Evolutionary conservation across 2,888 invertebrate genomes (phyloP).

Genomic region (Morpho deidamia): DNA sequence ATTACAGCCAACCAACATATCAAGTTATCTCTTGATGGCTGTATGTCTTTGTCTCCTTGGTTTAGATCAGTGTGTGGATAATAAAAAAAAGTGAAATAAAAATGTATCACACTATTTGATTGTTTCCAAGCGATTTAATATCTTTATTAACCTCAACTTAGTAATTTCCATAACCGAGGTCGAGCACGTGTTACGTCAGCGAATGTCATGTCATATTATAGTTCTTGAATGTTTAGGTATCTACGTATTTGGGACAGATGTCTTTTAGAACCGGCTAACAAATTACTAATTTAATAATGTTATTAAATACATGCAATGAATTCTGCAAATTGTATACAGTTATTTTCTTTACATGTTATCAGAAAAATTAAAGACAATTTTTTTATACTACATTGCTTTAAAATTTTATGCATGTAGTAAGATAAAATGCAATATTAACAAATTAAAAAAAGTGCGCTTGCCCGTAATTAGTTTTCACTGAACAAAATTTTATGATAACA

Average conservation of each 20-base stretch:
- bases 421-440: too few species aligned
- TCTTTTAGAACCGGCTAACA: not conserved
- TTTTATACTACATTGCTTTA: not conserved
- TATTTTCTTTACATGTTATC: not conserved
- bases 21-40: too few species aligned
- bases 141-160: not conserved
- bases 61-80: too few species aligned
- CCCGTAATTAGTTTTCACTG: too few species aligned
- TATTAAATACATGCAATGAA: not conserved
- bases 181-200: slow-evolving; percentile 6
- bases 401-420: too few species aligned
- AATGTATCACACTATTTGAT: too few species aligned
- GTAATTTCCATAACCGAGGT: not conserved
- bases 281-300: not conserved
- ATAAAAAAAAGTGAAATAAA: too few species aligned
- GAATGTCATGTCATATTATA: slow-evolving; percentile 6
- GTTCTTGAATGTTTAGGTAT: slow-evolving; percentile 7
- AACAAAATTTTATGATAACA: too few species aligned
- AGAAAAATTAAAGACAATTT: not conserved
- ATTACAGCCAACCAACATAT: too few species aligned
- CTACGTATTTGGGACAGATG: slow-evolving; percentile 5
- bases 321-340: not conserved
- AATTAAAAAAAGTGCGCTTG: too few species aligned
- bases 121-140: too few species aligned
- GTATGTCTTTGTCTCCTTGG: too few species aligned